These are phyloP conservation scores for Balanococcus diminutus DNA, from an alignment of 2,888 invertebrate genomes.

Conservation along the genomic window DNA sequence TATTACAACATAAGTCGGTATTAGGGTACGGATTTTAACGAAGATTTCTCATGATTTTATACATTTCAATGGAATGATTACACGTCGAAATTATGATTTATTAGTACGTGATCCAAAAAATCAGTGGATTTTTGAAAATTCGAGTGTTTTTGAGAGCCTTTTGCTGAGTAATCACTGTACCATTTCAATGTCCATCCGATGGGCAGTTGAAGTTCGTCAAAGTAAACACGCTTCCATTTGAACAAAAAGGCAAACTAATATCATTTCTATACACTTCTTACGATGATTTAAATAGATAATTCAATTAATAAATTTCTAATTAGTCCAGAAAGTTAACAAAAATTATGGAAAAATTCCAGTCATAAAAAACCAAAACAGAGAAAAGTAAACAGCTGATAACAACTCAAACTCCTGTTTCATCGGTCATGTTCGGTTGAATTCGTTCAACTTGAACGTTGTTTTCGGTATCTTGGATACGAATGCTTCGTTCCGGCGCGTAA, in stretches of 20 bases:
- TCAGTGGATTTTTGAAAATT: no score
- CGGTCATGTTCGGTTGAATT: neutral
- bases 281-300: no score
- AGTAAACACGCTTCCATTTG: no score
- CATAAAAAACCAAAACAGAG: neutral
- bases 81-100: neutral
- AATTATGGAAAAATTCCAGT: neutral
- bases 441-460: neutral
- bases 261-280: no score
- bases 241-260: no score
- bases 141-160: no score
- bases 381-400: neutral
- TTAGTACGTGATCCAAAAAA: no score
- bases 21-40: neutral
- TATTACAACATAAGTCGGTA: neutral
- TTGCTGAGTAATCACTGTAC: no score
- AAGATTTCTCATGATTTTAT: neutral
- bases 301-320: no score
- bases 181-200: no score
- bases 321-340: neutral
- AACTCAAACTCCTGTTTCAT: neutral
- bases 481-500: no score
- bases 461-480: neutral
- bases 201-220: no score
- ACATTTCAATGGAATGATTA: neutral